Percentiles rank a stretch among this genome's conserved stretches.
phyloP scores from a whole-genome alignment of 2,797 vertebrate genomes.

The Aplochiton taeniatus region DNA sequence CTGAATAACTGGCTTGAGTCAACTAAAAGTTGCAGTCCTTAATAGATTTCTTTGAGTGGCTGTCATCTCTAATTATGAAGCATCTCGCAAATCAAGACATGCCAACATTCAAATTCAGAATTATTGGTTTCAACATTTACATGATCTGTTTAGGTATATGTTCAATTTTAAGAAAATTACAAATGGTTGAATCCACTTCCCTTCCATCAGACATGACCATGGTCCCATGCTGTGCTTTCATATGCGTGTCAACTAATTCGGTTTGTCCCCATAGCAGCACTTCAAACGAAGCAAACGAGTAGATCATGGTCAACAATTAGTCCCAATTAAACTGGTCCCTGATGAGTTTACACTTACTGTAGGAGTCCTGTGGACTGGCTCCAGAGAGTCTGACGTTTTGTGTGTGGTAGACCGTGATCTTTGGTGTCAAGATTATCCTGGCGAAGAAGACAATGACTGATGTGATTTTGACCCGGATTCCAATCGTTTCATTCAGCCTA shows the following conservation, averaged over 20 bases:
- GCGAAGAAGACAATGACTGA: slow-evolving; percentile 21
- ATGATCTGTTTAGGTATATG: no score
- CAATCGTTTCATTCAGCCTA: neutral
- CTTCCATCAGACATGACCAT: slow-evolving; percentile 9
- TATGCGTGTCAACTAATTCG: slow-evolving; percentile 53
- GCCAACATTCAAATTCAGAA: no score
- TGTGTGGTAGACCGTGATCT: slow-evolving; percentile 42
- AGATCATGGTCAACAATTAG: slow-evolving; percentile 77
- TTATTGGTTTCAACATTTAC: no score
- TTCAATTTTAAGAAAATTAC: neutral
- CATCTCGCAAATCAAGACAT: no score
- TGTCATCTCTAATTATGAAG: no score
- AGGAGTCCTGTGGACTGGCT: slow-evolving; percentile 62
- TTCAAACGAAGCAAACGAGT: slow-evolving; percentile 73
- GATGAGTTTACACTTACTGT: slow-evolving; percentile 68
- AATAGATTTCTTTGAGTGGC: no score
- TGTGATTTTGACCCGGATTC: slow-evolving; percentile 27
- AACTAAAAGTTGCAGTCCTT: no score
- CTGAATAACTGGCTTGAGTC: no score
- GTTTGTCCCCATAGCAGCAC: slow-evolving; percentile 58
- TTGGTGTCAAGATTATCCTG: slow-evolving; percentile 30
- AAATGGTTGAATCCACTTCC: neutral
- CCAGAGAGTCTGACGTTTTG: slow-evolving; percentile 73
- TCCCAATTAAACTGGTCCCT: slow-evolving; percentile 69
- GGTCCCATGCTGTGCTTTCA: slow-evolving; percentile 52